These are phyloP conservation scores for Cheirogaleus major DNA, from an alignment of 2,797 vertebrate genomes.

Conservation along the genomic window DNA sequence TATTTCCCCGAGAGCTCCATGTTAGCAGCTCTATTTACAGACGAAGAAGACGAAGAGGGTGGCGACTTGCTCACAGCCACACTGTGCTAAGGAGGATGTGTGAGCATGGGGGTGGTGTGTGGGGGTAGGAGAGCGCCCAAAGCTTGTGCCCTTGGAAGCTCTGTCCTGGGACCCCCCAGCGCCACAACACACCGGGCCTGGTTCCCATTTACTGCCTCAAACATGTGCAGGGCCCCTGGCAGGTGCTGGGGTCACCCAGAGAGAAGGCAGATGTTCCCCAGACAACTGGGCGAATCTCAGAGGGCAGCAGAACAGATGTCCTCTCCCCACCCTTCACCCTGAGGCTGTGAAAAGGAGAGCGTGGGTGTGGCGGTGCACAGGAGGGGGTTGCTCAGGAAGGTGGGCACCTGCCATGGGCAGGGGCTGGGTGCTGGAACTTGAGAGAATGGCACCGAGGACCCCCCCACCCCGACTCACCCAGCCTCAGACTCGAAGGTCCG, in stretches of 20 bases:
- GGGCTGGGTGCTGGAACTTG: background rate
- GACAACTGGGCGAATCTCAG: background rate
- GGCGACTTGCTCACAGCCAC: background rate
- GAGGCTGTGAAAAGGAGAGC: background rate
- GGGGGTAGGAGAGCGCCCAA: background rate
- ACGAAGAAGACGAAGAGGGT: background rate
- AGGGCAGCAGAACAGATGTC: background rate
- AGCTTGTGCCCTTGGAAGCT: background rate
- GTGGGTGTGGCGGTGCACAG: accelerated
- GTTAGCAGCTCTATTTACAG: background rate
- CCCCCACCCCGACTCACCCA: background rate
- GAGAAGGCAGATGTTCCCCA: background rate
- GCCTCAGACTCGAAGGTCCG: background rate
- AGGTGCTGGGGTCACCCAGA: background rate
- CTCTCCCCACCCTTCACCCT: too few species aligned
- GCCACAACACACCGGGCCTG: background rate
- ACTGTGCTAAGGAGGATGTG: background rate
- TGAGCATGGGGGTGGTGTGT: background rate
- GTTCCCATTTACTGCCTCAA: background rate
- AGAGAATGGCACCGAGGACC: background rate
- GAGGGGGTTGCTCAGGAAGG: background rate
- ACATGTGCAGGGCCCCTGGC: background rate
- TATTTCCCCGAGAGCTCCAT: background rate
- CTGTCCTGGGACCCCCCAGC: background rate
- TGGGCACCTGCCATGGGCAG: too few species aligned